Evolutionary conservation across 2,113 vertebrate species (phyloP).

Genomic region (Ictalurus furcatus): DNA sequence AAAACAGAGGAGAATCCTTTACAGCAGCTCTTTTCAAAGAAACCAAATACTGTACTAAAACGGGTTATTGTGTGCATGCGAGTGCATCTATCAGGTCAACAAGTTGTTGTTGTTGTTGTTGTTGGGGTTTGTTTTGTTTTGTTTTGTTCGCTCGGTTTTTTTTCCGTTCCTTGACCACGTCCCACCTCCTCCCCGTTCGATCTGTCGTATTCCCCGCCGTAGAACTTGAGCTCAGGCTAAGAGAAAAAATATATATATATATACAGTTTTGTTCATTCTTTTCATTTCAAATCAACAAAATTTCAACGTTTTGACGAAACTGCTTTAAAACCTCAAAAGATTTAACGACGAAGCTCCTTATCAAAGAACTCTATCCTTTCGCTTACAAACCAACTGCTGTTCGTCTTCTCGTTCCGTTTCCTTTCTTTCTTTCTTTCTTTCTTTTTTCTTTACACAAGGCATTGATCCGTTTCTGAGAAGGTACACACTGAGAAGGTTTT

Average conservation of each 20-base stretch:
- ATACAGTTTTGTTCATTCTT: neutral
- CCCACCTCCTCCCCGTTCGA: neutral
- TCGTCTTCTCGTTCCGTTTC: neutral
- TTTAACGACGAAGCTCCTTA: neutral
- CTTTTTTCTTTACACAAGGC: neutral
- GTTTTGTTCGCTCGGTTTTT: neutral
- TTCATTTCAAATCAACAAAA: neutral
- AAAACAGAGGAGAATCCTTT: neutral
- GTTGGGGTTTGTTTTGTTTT: neutral
- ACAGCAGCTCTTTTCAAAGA: conserved; percentile 23
- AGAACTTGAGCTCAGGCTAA: conserved; percentile 11
- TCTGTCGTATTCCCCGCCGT: neutral
- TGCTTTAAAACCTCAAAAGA: conserved; percentile 15
- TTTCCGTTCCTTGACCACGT: neutral
- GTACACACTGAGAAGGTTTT: conserved; percentile 9
- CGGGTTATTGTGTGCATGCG: conserved; percentile 38
- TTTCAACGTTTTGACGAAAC: neutral
- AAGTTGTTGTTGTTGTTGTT: neutral
- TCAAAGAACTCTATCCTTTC: neutral
- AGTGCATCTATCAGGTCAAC: conserved; percentile 43
- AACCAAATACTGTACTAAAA: conserved; percentile 49
- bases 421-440: neutral
- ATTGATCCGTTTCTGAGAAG: conserved; percentile 6
- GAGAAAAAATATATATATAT: neutral
- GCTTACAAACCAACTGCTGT: conserved; percentile 16